Base-by-base conservation (phyloP, 2,797 vertebrate genomes). In the Etheostoma perlongum region DNA sequence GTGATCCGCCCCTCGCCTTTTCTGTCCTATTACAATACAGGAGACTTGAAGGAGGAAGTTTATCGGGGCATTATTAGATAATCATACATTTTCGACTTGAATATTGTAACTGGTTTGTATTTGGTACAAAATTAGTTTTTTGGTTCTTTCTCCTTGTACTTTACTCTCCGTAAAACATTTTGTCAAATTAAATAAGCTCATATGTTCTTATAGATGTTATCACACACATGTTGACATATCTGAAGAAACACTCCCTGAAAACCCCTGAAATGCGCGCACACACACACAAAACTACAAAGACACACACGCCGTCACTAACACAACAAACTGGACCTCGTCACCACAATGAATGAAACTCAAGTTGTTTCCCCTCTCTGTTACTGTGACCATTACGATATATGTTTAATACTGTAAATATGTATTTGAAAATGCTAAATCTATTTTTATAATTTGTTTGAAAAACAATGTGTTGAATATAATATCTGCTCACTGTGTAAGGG, bases 381-480 rank as follows among this genome's bases (percentile, higher is more conserved):
- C 84, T 84, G 83, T 90, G 85, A 94, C 89, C 91, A 90, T 95
- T 89, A 91, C 84, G 79, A 88, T 85, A 82, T 82, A 85, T 96
- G 94, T 96, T 95, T 94, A 94, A 95, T 96, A 96, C 84, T 97
- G 96, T 97, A 96, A 94, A 97, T 96, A 97, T 93, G 90, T 94
- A 96, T 91, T 93, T 96, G 93, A 96, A 96, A 96, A 96, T 94
- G 91, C 93, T 81, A 91, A 94, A 96, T 96, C 94, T 97, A 96
- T 97, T 96, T 97, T 97, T 97, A 96, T 97, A 95, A 94, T 95
- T 96, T 95, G 94, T 95, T 95, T 93, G 93, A 93, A 90, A 91
- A 92, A 93, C 91, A 88, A 93, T 75, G 92, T 94, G 95, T 95
- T 95, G 94, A 94, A 94, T 94, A 92, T 93, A 92, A 88, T 91